Conservation (phyloP, 2,888 invertebrate species). For the Aplocera efformata region DNA sequence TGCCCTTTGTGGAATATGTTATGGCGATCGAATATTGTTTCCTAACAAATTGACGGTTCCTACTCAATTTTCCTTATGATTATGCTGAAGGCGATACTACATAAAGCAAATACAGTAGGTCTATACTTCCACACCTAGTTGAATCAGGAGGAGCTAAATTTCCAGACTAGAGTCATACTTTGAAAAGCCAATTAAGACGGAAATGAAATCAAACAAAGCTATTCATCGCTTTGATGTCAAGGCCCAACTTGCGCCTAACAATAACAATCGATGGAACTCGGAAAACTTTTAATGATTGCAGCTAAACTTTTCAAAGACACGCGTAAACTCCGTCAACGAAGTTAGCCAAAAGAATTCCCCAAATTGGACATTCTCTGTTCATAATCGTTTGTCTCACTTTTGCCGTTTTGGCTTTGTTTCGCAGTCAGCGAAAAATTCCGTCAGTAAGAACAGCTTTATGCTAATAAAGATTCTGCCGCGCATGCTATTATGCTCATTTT, state of each 20-base stretch:
- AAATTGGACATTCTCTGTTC: slow-evolving; percentile 11
- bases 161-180: no score
- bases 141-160: no score
- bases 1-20: slow-evolving; percentile 26
- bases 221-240: slow-evolving; percentile 24
- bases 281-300: slow-evolving; percentile 35
- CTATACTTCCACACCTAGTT: no score
- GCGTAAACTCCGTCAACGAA: slow-evolving; percentile 16
- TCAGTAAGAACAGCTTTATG: slow-evolving; percentile 4
- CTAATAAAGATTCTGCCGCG: slow-evolving; percentile 8
- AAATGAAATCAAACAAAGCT: slow-evolving; percentile 29
- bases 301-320: slow-evolving; percentile 27
- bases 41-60: neutral
- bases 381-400: slow-evolving; percentile 4
- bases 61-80: no score
- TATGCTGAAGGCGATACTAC: no score
- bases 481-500: slow-evolving; percentile 8
- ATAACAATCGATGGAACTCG: slow-evolving; percentile 27
- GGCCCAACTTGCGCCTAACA: slow-evolving; percentile 19
- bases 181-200: slow-evolving; percentile 15
- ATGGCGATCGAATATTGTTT: slow-evolving; percentile 22
- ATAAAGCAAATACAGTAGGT: no score
- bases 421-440: slow-evolving; percentile 5
- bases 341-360: slow-evolving; percentile 9
- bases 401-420: slow-evolving; percentile 4